Evolutionary conservation across 2,797 vertebrate species (phyloP), one percentile per base, ranked within the genome.

Genomic region (Balearica regulorum): DNA sequence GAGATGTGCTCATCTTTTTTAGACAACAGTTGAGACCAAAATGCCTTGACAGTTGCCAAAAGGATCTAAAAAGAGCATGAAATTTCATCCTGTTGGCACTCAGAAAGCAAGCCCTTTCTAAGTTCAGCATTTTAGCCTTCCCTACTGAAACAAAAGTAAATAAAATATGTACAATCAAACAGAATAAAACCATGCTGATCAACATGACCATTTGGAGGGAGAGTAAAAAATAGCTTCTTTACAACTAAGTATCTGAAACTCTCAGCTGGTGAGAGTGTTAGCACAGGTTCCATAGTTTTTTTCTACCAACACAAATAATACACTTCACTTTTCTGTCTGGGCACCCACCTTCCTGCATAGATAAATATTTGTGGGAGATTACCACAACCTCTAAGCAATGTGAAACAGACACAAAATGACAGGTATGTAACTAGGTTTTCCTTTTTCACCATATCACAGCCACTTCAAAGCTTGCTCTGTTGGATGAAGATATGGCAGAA

Each of bases 41-140:
- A 17, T 41, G 6, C 2, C 10, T 49, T 72, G 11, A 46, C 4
- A 65, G 7, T 44, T 87, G 24, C 10, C 44, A 60, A 78, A 60
- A 7, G 2, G 1, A 75, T 48, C 11, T 25, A 22, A 70, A 86
- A 60, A 35, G 2, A 26, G 1, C 6, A 44, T 1, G 2, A 55
- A 43, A 60, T 60, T 43, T 66, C 9, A 20, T 37, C 18, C 9
- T 53, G 44, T 69, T 11, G 7, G 5, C 22, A n/a, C 16, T 44
- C 2, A 68, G 37, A 76, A 66, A 17, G 3, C 64, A 61, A 66
- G 3, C 1, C 7, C 46, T 69, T 75, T 37, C 4, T 13, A 46
- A n/a, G 8, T 37, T 76, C 37, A 69, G 6, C 11, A 65, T 64
- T 82, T 87, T 65, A 29, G 3, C 5, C 6, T 75, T n/a, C 4